Evolutionary conservation across 2,888 invertebrate species (phyloP).

Genomic region (Clitarchus hookeri): DNA sequence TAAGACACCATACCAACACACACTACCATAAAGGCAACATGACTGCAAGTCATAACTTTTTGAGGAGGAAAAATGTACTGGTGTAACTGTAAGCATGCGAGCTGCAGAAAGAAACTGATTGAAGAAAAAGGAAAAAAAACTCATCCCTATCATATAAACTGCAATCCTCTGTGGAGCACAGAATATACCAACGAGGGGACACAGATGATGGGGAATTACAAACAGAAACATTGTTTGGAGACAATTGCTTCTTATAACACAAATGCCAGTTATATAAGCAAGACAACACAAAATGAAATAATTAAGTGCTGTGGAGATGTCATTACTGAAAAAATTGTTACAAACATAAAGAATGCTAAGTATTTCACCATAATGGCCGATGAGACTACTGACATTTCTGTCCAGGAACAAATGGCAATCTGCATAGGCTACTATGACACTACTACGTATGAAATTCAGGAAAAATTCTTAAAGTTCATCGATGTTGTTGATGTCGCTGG

Average conservation of each 20-base stretch:
- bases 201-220: neutral
- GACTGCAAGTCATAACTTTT: neutral
- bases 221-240: neutral
- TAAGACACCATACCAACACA: neutral
- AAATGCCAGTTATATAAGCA: neutral
- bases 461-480: constrained; percentile 1
- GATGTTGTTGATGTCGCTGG: constrained; percentile 1
- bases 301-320: neutral
- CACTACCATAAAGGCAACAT: neutral
- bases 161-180: neutral
- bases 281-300: neutral
- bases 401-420: neutral
- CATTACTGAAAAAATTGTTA: neutral
- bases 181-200: constrained; percentile 4
- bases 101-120: neutral
- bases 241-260: neutral
- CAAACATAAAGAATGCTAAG: constrained; percentile 1
- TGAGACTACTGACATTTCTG: neutral
- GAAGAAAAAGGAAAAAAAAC: neutral
- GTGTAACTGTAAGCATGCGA: neutral
- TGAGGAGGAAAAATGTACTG: neutral
- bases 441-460: neutral
- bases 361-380: neutral
- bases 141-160: neutral
- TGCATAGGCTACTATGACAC: neutral